A percentile compares a stretch with the other conserved stretches of the same genome.
Evolutionary conservation across 2,888 invertebrate genomes (phyloP).

Genomic region (Zaprionus obscuricornis): DNA sequence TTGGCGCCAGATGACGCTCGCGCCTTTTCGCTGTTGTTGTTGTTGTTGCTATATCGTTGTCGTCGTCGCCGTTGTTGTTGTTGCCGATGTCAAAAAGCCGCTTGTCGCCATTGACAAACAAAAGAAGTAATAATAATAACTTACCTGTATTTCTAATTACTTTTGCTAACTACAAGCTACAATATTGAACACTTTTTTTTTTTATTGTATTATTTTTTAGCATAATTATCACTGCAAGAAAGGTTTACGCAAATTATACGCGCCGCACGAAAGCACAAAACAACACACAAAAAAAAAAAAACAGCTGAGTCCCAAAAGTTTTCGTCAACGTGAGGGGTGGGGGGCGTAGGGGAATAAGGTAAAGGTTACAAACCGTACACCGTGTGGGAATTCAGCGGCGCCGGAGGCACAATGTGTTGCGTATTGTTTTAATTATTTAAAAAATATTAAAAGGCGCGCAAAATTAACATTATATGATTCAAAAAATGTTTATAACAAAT

Average conservation of each 20-base stretch:
- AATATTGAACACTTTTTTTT: slow-evolving; percentile 1
- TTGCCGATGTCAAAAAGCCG: slow-evolving; percentile 20
- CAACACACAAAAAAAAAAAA: slow-evolving; percentile 13
- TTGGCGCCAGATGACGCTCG: slow-evolving; percentile 43
- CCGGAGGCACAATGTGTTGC: slow-evolving; percentile 32
- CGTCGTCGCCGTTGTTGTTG: slow-evolving; percentile 14
- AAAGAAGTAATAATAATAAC: slow-evolving; percentile 6
- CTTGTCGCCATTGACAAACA: slow-evolving; percentile 5
- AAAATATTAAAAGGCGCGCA: neutral
- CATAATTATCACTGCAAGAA: slow-evolving; percentile 22
- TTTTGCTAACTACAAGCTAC: slow-evolving; percentile 12
- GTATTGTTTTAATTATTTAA: neutral
- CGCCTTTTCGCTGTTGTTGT: slow-evolving; percentile 13
- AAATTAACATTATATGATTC: neutral
- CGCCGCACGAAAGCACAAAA: slow-evolving; percentile 11
- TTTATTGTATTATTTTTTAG: slow-evolving; percentile 31
- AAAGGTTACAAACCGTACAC: slow-evolving; percentile 40
- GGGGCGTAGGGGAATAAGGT: neutral
- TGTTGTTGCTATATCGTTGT: slow-evolving; percentile 11
- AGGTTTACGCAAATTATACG: slow-evolving; percentile 13
- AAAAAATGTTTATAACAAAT: slow-evolving; percentile 14
- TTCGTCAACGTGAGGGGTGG: too few relatives aligned
- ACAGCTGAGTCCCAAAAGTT: slow-evolving; percentile 46
- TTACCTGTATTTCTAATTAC: slow-evolving; percentile 43
- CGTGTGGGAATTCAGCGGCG: slow-evolving; percentile 46